These are phyloP conservation scores for Melanotaenia maccullochi DNA, from an alignment of 2,797 vertebrate genomes.

Conservation along the genomic window DNA sequence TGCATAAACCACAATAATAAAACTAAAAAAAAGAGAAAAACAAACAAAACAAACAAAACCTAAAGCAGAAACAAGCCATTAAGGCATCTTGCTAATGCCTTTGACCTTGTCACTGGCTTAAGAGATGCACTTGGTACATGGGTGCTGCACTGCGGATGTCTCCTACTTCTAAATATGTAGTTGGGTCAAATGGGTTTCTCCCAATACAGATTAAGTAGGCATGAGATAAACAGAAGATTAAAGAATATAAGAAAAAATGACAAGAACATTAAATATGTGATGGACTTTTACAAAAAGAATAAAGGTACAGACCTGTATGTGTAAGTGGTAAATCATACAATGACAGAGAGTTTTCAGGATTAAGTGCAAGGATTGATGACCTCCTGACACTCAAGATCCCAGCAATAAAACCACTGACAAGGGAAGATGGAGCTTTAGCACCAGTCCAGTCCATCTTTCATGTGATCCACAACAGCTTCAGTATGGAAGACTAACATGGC, in stretches of 20 bases:
- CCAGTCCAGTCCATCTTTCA: constrained; percentile 48
- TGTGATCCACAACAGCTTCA: constrained; percentile 31
- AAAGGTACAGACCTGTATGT: constrained; percentile 14
- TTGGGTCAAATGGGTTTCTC: constrained; percentile 49
- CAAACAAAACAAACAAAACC: neutral
- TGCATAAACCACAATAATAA: constrained; percentile 23
- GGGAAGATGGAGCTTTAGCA: constrained; percentile 52
- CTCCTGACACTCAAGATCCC: constrained; percentile 58
- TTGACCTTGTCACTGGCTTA: constrained; percentile 34
- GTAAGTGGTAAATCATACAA: constrained; percentile 45
- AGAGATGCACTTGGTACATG: constrained; percentile 34
- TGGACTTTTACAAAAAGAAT: constrained; percentile 12
- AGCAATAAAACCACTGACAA: constrained; percentile 62
- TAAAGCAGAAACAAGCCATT: constrained; percentile 10
- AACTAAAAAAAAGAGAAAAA: neutral
- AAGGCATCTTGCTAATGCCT: constrained; percentile 14
- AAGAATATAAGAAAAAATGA: constrained; percentile 22
- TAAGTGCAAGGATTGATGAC: constrained; percentile 48
- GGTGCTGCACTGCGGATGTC: constrained; percentile 57
- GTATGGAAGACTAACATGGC: constrained; percentile 41
- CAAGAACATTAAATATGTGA: constrained; percentile 29
- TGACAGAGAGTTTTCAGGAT: constrained; percentile 22
- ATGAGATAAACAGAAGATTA: constrained; percentile 18
- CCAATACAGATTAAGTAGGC: constrained; percentile 29
- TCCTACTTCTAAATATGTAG: constrained; percentile 62